Base-by-base conservation (phyloP, 2,888 invertebrate genomes). In the Odontocerum albicorne region DNA sequence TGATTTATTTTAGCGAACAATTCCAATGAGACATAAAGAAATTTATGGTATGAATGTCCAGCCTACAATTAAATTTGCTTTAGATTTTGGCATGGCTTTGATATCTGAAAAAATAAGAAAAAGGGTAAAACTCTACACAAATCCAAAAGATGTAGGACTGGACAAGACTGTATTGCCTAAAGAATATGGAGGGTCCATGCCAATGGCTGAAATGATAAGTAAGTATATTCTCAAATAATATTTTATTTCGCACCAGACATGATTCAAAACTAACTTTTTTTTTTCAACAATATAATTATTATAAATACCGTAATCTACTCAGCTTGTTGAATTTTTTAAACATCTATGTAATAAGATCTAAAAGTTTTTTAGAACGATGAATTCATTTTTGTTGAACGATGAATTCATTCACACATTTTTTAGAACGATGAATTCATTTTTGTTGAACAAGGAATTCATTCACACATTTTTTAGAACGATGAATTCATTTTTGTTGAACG, bases 171-270 rank as follows among this genome's bases (percentile, higher is more conserved):
- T 88, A 61, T 69, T 92, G 49, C 92, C 92, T 0, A 84, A 86
- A 63, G 92, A 92, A 66, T 92, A 91, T 65, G 92, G 92, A 3
- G 92, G 92, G 6, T 80, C 75, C n/a, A 85, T 90, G 73, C 90
- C 90, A 0, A 86, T 91, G 86, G 80, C 82, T 42, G 85, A 90
- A 67, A 90, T 92, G 90, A 90, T 91, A 61, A 84, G 90, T 90
- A 67, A 77, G 68, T 63, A 17, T 13, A 35, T 39, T 39, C 17
- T 39, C 35, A 35, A 35, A 45, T 58, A 49, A 7, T 27, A 27
- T 7, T 27, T 27, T 27, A 27, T 10, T 27, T 27, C 6, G 6
- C 10, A 27, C 10, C 27, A 27, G 6, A 10, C 27, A 6, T 27
- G 10, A 6, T 27, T 27, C 27, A n/a, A n/a, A n/a, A n/a, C n/a